Conservation (phyloP, 2,888 invertebrate genomes). For the Acleris literana region DNA sequence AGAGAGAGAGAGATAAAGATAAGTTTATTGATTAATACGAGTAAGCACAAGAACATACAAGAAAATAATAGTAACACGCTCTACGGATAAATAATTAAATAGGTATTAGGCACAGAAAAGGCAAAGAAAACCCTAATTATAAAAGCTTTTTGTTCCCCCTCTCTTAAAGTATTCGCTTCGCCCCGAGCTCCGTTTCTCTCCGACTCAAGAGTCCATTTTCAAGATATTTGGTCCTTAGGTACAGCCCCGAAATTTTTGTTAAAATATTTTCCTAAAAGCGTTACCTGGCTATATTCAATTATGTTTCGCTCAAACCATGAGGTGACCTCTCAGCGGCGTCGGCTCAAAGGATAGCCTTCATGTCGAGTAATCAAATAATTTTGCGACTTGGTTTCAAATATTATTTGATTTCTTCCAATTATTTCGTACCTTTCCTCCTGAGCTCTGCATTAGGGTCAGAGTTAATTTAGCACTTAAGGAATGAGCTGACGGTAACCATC, state of each 20-base stretch:
- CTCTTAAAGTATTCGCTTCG: conserved; percentile 18
- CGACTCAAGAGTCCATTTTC: conserved; percentile 24
- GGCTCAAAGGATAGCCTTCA: conserved; percentile 53
- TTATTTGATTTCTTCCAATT: conserved; percentile 33
- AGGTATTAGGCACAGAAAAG: conserved; percentile 16
- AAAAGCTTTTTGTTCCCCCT: conserved; percentile 28
- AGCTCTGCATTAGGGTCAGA: conserved; percentile 3
- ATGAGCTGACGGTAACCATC: not conserved
- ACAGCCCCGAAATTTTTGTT: conserved; percentile 33
- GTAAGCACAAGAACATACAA: too few species aligned
- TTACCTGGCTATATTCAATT: conserved; percentile 48
- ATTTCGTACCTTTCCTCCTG: conserved; percentile 16
- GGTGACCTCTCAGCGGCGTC: conserved; percentile 47
- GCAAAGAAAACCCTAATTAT: conserved; percentile 26
- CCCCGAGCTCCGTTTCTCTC: conserved; percentile 19
- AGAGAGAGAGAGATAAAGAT: too few species aligned
- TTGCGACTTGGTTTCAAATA: conserved; percentile 38
- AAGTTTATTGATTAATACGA: too few species aligned
- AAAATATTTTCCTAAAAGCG: conserved; percentile 40
- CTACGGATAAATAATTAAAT: conserved; percentile 3
- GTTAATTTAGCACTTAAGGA: not conserved
- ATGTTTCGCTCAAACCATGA: conserved; percentile 46
- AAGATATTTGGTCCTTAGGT: conserved; percentile 23
- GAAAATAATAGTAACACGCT: conserved; percentile 1
- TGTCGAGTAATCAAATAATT: conserved; percentile 54